A percentile compares a stretch with the other conserved stretches of the same genome.
Evolutionary conservation across 2,113 vertebrate genomes (phyloP).

Genomic region (Gracilinanus agilis): DNA sequence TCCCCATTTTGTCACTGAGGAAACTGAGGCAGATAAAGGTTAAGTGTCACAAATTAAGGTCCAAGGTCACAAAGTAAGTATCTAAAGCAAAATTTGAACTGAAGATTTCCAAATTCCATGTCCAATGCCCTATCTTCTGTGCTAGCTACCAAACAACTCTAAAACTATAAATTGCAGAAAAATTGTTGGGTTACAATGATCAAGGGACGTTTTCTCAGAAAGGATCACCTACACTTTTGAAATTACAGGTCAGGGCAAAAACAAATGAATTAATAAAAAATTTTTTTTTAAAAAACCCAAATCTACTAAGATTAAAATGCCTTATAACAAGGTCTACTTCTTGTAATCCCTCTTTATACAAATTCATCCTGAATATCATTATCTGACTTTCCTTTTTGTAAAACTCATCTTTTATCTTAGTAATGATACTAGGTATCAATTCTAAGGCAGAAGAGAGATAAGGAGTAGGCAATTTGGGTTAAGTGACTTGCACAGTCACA

Average conservation of each 20-base stretch:
- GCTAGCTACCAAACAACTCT: not conserved
- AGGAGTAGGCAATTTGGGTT: no score
- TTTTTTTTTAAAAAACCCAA: no score
- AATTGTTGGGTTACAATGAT: not conserved
- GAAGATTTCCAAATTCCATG: not conserved
- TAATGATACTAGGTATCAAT: no score
- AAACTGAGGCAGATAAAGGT: not conserved
- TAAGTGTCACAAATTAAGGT: no score
- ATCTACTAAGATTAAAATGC: not conserved
- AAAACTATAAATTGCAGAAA: not conserved
- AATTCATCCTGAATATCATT: not conserved
- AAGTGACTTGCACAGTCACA: no score
- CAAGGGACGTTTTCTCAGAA: not conserved
- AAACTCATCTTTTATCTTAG: no score
- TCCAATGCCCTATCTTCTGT: not conserved
- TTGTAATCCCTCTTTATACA: no score
- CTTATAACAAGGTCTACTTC: not conserved
- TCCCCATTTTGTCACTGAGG: not conserved
- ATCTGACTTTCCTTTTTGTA: not conserved
- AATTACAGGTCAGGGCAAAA: not conserved
- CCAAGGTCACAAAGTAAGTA: not conserved
- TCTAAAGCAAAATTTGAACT: not conserved
- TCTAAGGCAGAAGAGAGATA: no score
- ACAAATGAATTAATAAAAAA: not conserved
- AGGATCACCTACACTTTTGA: not conserved